phyloP scores from a whole-genome alignment of 2,888 invertebrate species.

The Oegoconia quadripuncta region DNA sequence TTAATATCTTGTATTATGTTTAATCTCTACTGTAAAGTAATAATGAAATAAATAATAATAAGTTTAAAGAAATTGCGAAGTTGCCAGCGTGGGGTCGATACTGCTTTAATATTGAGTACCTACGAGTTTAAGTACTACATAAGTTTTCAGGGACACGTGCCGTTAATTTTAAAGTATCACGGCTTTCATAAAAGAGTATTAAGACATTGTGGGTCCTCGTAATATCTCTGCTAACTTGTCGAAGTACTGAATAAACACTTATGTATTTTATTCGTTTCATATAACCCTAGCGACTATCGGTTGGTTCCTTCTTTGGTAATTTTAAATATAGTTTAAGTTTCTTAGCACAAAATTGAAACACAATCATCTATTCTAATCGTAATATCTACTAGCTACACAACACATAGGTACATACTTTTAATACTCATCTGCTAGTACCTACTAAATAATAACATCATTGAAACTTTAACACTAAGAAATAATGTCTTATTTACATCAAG shows the following conservation, averaged over 20 bases:
- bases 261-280: conserved; percentile 2
- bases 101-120: too few species aligned
- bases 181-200: too few species aligned
- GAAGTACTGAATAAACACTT: neutral
- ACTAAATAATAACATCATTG: conserved; percentile 13
- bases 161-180: too few species aligned
- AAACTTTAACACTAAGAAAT: conserved; percentile 9
- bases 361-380: conserved; percentile 11
- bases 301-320: conserved; percentile 63
- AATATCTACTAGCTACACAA: conserved; percentile 11
- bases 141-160: too few species aligned
- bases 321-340: conserved; percentile 27
- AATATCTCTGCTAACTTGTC: too few species aligned
- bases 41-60: too few species aligned
- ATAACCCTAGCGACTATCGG: conserved; percentile 41
- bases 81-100: too few species aligned
- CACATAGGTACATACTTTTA: conserved; percentile 5
- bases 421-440: neutral
- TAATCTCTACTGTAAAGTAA: too few species aligned
- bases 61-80: too few species aligned
- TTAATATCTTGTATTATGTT: too few species aligned
- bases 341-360: conserved; percentile 28
- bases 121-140: too few species aligned
- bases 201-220: too few species aligned
- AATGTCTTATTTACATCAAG: conserved; percentile 46